Evolutionary conservation across 2,113 vertebrate genomes (phyloP).

Genomic region (Eretmodus cyanostictus): DNA sequence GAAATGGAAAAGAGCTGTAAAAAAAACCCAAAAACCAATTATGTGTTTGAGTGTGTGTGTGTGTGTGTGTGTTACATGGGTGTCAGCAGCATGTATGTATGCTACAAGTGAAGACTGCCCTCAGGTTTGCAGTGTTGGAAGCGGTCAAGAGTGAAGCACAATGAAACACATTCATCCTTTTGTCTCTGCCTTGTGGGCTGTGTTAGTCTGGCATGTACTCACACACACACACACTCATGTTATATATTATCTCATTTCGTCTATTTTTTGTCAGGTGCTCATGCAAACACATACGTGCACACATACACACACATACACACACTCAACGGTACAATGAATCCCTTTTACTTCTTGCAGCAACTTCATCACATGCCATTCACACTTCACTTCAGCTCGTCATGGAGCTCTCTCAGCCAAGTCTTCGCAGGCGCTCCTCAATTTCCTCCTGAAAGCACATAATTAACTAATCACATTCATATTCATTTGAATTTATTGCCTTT

Average conservation of each 20-base stretch:
- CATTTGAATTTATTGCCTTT: slow-evolving; percentile 34
- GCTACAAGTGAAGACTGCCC: slow-evolving; percentile 1
- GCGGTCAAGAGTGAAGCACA: slow-evolving; percentile 11
- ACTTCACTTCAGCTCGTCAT: neutral
- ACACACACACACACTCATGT: neutral
- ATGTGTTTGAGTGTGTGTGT: neutral
- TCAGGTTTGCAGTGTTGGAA: neutral
- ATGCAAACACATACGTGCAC: neutral
- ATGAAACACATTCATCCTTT: slow-evolving; percentile 35
- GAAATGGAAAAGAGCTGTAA: slow-evolving; percentile 12
- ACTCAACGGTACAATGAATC: neutral
- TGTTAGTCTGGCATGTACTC: neutral
- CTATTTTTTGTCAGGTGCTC: neutral
- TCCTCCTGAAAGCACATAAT: slow-evolving; percentile 53
- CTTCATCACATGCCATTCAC: neutral
- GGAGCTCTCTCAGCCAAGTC: neutral
- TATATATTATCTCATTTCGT: neutral
- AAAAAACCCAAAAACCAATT: slow-evolving; percentile 22
- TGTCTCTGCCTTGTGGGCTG: neutral
- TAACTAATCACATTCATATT: slow-evolving; percentile 58
- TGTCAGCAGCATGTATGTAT: neutral
- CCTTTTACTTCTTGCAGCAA: neutral
- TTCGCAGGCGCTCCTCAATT: slow-evolving; percentile 5
- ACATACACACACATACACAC: neutral
- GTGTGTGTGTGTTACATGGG: neutral